phyloP scores from a whole-genome alignment of 2,888 invertebrate species.

The Desoria tigrina region DNA sequence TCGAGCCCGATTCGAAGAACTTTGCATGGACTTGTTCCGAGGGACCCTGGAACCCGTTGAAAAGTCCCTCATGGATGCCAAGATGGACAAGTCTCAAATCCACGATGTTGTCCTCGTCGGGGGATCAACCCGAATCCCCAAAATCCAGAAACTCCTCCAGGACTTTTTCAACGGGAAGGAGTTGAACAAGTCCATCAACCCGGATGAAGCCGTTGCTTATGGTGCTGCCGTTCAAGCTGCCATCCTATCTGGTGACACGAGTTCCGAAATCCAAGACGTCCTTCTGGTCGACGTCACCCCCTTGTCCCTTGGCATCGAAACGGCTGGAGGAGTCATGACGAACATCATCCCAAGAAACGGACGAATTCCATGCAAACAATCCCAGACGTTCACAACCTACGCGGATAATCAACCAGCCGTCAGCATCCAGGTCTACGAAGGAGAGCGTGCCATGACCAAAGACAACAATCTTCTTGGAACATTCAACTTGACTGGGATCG shows the following conservation, averaged over 20 bases:
- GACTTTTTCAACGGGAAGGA: no score
- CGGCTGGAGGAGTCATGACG: conserved; percentile 68
- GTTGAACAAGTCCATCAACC: no score
- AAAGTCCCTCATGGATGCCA: conserved; percentile 81
- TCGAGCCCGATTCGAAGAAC: conserved; percentile 74
- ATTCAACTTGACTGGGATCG: no score
- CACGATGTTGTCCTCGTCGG: no score
- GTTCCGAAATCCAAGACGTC: conserved; percentile 69
- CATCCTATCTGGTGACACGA: no score
- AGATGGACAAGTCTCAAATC: conserved; percentile 98
- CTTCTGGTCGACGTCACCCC: conserved; percentile 78
- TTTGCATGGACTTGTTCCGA: conserved; percentile 72
- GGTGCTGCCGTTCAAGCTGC: no score
- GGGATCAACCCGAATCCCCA: no score
- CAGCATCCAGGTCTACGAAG: no score
- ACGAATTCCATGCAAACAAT: conserved; percentile 73
- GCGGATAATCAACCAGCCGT: conserved; percentile 89
- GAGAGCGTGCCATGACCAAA: no score
- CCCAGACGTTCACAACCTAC: conserved; percentile 83
- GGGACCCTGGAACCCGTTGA: conserved; percentile 78
- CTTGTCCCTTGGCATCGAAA: conserved; percentile 63
- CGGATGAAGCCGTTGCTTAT: no score
- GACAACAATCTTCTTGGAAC: no score
- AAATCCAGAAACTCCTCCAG: no score
- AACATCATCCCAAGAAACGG: conserved; percentile 80